Base-by-base conservation (phyloP, 2,888 invertebrate genomes). In the Chloroclystis v-ata region DNA sequence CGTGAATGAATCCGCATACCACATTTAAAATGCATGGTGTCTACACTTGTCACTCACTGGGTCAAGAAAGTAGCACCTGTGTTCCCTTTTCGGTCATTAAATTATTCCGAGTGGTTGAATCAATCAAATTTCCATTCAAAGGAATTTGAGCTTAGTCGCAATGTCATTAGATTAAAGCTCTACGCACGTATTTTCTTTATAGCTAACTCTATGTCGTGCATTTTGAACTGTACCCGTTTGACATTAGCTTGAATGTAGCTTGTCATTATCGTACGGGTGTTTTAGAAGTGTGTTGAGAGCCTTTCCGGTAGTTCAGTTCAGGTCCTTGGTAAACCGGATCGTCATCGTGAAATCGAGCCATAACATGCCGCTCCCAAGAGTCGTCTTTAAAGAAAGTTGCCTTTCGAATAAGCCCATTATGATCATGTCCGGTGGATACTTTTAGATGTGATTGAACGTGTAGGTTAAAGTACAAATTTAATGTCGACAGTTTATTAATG, bases 291-390 rank as follows among this genome's bases (percentile, higher is more conserved):
- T 41, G 29, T 29, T 43, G 4, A 8, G n/a, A 41, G 28, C 44
- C 35, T 38, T 25, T 26, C 35, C 38, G 28, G 38, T 38, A 67
- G 69, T 55, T 52, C 55, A 67, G 69, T 55, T 52, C 55, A 56
- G 62, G 65, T 73, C 73, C 74, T 69, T 69, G 67, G 59, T 52
- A 60, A 78, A 79, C 79, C 70, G 67, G 78, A 76, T 78, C 65
- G 50, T 43, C 80, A 79, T 76, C 75, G 82, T 74, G 84, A 84
- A 83, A 85, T 80, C 81, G 75, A 73, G 67, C 75, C 71, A 65
- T 74, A 71, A 47, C 50, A 33, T 39, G 52, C 52, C 52, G 40
- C 55, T 47, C 57, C 56, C 50, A 47, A 45, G 54, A 61, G 58
- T 54, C 67, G 65, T 67, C 69, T 66, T 61, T 63, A 58, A 77